Conservation (phyloP, 2,113 vertebrate species). For the Chloroceryle aenea region DNA sequence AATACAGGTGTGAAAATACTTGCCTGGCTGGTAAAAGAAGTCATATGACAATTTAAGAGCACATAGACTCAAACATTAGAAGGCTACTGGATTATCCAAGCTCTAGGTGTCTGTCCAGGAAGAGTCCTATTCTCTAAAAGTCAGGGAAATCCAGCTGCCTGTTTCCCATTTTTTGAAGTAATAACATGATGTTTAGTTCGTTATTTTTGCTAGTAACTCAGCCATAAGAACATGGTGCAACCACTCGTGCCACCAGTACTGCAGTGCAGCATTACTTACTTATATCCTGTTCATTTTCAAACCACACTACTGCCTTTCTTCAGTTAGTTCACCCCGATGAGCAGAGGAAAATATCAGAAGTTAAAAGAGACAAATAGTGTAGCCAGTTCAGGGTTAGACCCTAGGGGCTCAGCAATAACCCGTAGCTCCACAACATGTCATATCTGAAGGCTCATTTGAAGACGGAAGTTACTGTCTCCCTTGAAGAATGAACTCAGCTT, state of each 20-base stretch:
- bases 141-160: neutral
- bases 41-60: neutral
- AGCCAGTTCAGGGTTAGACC: conserved; percentile 13
- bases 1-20: neutral
- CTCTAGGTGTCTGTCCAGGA: neutral
- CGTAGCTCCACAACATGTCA: neutral
- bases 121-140: neutral
- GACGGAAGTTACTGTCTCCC: neutral
- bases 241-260: neutral
- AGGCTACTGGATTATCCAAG: neutral
- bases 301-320: neutral
- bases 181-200: neutral
- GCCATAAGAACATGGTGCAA: neutral
- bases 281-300: neutral
- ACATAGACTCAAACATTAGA: neutral
- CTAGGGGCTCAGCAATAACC: neutral
- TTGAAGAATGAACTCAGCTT: conserved; percentile 14
- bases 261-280: rapidly evolving
- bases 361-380: neutral
- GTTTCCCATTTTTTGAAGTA: neutral
- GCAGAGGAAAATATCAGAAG: neutral
- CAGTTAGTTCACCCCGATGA: neutral
- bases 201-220: neutral
- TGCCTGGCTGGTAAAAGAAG: neutral
- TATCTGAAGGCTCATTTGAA: neutral